Evolutionary conservation across 2,113 vertebrate species (phyloP), one percentile per base, ranked within the genome.

Genomic region (Hippopotamus amphibius): DNA sequence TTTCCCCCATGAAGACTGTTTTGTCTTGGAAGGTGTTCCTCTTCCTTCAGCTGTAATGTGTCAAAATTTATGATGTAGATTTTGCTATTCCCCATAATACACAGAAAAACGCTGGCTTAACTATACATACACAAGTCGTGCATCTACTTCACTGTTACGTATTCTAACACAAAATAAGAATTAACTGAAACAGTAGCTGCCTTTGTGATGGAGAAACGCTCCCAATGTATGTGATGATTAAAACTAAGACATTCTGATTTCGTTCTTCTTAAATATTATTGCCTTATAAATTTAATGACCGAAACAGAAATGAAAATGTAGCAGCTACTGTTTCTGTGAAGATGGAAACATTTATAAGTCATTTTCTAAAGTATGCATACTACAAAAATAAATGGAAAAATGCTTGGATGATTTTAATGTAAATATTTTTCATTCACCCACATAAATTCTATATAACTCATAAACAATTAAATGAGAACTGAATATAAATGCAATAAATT

Each of bases 51-150:
- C 99, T 99, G 99, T 99, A 99, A 99, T 98, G 99, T 99, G 99
- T 99, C 99, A 99, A 99, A 99, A 99, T 98, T 99, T 99, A 99
- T 99, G 99, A 99, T 99, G 99, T 99, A 99, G 99, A 99, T 99
- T 99, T 99, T 99, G 99, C 99, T 99, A 99, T 99, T 99, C 98
- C 99, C 99, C 99, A 99, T 92, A 98, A 98, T 98, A 98, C 98
- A 98, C 97, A 99, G 98, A 99, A 99, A 98, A 98, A 97, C 94
- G 98, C 97, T 99, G 98, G 98, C 98, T 99, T 99, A 99, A 98
- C 98, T 98, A 98, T 98, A 99, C 98, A 98, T 97, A 99, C 94
- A 98, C 97, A 98, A 98, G 97, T 98, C 96, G 98, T 99, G 98
- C 98, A 99, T 97, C 97, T 99, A 99, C 63, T 98, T 98, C 97